Evolutionary conservation across 2,797 vertebrate species (phyloP).

Genomic region (Centropyge bicolor): DNA sequence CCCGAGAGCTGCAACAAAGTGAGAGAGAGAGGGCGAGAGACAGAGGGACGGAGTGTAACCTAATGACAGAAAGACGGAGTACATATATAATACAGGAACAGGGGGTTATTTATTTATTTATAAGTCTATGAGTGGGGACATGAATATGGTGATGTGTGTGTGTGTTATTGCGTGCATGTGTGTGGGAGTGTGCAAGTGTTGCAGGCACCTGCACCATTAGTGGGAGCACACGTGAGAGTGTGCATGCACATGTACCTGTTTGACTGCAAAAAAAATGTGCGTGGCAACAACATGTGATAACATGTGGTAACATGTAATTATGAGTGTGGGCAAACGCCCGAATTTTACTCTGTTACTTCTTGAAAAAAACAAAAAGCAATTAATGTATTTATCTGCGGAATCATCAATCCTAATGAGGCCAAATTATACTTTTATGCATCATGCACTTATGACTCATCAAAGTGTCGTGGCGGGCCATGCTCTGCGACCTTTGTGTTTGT

Average conservation of each 20-base stretch:
- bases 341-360: not conserved
- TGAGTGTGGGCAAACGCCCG: not conserved
- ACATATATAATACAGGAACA: constrained; percentile 69
- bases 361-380: not conserved
- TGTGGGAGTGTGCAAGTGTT: constrained; percentile 12
- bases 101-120: constrained; percentile 65
- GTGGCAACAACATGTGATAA: not conserved
- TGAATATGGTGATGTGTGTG: constrained; percentile 68
- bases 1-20: constrained; percentile 64
- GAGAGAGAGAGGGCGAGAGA: constrained; percentile 61
- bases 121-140: constrained; percentile 52
- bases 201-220: constrained; percentile 43
- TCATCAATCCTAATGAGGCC: constrained; percentile 34
- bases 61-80: constrained; percentile 67
- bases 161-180: constrained; percentile 7
- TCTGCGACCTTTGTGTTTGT: constrained; percentile 62
- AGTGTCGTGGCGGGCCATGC: constrained; percentile 53
- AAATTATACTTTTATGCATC: constrained; percentile 46
- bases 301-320: not conserved
- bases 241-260: constrained; percentile 19
- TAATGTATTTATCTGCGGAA: constrained; percentile 25
- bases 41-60: constrained; percentile 48
- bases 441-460: constrained; percentile 63
- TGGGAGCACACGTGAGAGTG: constrained; percentile 19
- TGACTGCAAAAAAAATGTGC: constrained; percentile 24